These are phyloP conservation scores for Dufourea novaeangliae DNA, from an alignment of 1,140 invertebrate species.

Conservation along the genomic window DNA sequence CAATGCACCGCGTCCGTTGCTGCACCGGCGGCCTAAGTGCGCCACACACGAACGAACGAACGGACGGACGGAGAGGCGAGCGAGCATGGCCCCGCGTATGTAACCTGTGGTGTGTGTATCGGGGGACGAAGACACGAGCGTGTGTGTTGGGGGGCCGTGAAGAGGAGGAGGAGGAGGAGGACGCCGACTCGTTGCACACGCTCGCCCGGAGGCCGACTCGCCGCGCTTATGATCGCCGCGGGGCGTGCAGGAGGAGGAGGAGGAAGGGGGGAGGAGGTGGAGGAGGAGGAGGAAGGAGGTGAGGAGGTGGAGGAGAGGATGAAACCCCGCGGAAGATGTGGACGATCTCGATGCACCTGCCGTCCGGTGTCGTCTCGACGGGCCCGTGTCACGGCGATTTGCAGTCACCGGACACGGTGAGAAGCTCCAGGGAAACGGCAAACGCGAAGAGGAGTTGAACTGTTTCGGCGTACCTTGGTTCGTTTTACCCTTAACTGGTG, in stretches of 20 bases:
- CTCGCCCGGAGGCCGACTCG: slow-evolving; percentile 30
- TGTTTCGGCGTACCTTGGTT: too few species aligned
- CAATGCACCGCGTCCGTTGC: slow-evolving; percentile 43
- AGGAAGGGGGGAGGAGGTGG: not conserved
- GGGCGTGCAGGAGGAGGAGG: not conserved
- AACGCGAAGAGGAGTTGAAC: not conserved
- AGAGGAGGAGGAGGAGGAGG: slow-evolving; percentile 51
- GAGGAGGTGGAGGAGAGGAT: slow-evolving; percentile 10
- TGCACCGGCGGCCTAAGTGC: slow-evolving; percentile 25
- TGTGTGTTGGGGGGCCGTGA: slow-evolving; percentile 37
- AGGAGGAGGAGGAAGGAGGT: not conserved
- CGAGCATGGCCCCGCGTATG: slow-evolving; percentile 18
- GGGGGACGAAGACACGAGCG: slow-evolving; percentile 37
- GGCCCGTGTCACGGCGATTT: slow-evolving; percentile 39
- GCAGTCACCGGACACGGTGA: not conserved
- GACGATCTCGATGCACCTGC: slow-evolving; percentile 60
- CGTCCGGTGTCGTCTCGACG: slow-evolving; percentile 44
- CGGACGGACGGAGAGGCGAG: slow-evolving; percentile 46
- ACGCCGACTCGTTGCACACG: slow-evolving; percentile 52
- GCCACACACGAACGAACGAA: slow-evolving; percentile 21
- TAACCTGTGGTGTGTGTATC: slow-evolving; percentile 43
- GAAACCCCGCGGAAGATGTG: slow-evolving; percentile 48
- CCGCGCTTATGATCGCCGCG: slow-evolving; percentile 51
- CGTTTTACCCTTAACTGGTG: too few species aligned
- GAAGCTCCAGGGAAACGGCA: not conserved